Conservation (phyloP, 2,113 vertebrate genomes). For the Podarcis raffonei region DNA sequence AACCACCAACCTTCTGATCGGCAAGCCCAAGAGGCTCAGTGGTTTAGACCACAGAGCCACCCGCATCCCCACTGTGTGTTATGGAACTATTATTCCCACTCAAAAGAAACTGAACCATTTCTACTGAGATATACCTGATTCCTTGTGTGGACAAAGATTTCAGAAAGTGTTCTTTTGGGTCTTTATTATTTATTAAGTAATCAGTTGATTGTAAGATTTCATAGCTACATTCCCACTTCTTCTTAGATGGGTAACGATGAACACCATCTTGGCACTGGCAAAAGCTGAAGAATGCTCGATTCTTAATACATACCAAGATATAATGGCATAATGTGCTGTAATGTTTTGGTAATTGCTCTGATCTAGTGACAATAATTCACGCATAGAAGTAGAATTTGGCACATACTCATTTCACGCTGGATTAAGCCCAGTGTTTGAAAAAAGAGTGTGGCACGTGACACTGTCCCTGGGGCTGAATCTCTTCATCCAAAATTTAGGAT, state of each 20-base stretch:
- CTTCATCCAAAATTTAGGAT: not conserved
- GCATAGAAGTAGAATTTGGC: not conserved
- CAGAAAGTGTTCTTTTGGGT: no score
- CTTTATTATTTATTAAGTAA: slow-evolving; percentile 4
- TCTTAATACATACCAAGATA: not conserved
- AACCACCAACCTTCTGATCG: no score
- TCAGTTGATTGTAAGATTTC: slow-evolving; percentile 58
- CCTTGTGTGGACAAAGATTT: no score
- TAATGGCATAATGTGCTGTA: not conserved
- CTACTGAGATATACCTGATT: no score
- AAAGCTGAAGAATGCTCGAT: slow-evolving; percentile 29
- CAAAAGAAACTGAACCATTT: no score
- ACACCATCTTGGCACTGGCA: slow-evolving; percentile 47
- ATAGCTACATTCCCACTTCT: slow-evolving; percentile 60
- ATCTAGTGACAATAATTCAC: not conserved
- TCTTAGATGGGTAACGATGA: slow-evolving; percentile 59
- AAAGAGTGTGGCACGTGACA: not conserved
- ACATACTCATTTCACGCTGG: not conserved
- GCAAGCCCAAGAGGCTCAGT: no score
- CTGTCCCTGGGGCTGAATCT: not conserved
- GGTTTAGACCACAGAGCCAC: no score
- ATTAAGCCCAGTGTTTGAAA: not conserved
- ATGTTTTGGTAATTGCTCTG: not conserved
- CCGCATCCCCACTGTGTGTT: no score
- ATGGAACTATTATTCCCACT: no score